These are phyloP conservation scores for Pyxicephalus adspersus DNA, from an alignment of 2,113 vertebrate species.

Conservation along the genomic window DNA sequence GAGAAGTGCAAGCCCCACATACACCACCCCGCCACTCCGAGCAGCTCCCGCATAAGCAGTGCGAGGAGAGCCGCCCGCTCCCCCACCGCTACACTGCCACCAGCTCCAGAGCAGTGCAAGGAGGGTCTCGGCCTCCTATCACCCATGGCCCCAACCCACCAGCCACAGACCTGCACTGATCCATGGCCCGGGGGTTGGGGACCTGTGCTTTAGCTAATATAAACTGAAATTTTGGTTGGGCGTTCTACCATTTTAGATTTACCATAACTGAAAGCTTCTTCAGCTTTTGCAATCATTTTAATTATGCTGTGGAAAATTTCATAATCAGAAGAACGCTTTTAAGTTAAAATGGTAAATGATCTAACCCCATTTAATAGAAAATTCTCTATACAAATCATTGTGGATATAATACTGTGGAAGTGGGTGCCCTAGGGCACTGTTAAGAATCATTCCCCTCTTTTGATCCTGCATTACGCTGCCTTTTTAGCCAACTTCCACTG, in stretches of 20 bases:
- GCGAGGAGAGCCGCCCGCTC: no score
- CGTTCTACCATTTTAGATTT: background rate
- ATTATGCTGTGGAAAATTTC: slow-evolving; percentile 84
- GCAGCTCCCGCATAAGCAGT: no score
- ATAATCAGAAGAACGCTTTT: slow-evolving; percentile 82
- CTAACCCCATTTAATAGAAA: slow-evolving; percentile 84
- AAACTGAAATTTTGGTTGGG: background rate
- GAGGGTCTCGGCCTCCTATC: no score
- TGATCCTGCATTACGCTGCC: slow-evolving; percentile 78
- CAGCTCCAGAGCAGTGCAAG: no score
- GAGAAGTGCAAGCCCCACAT: no score
- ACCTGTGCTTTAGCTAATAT: background rate
- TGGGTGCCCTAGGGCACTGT: slow-evolving; percentile 76
- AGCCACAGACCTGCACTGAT: no score
- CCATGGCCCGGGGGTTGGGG: no score
- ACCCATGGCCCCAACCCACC: no score
- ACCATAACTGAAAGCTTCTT: slow-evolving; percentile 72
- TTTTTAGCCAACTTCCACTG: slow-evolving; percentile 81
- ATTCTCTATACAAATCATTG: slow-evolving; percentile 80
- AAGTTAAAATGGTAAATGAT: slow-evolving; percentile 86
- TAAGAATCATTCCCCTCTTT: slow-evolving; percentile 83
- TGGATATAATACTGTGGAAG: slow-evolving; percentile 77
- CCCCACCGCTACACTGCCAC: no score
- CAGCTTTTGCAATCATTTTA: slow-evolving; percentile 81
- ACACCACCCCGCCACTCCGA: no score